Percentiles rank a stretch among this genome's conserved stretches.
Evolutionary conservation across 2,797 vertebrate species (phyloP).

Genomic region (Rachycentron canadum): DNA sequence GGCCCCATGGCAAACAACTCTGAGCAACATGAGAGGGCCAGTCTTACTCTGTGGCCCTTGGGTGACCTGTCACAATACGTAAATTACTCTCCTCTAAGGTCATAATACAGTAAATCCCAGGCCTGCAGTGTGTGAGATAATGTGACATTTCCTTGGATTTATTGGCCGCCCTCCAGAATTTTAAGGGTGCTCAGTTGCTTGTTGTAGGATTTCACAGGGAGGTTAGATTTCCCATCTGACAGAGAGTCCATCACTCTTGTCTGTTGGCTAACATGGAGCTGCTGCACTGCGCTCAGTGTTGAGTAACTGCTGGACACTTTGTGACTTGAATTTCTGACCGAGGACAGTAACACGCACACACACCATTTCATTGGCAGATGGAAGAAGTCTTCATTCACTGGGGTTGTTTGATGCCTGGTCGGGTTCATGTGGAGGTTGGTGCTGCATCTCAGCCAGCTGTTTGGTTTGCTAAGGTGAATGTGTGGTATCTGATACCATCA

Average conservation of each 20-base stretch:
- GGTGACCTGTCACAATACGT: background rate
- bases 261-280: background rate
- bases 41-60: background rate
- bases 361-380: background rate
- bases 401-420: background rate
- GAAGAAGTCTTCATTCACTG: background rate
- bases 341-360: background rate
- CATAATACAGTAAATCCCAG: conserved; percentile 11
- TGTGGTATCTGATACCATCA: background rate
- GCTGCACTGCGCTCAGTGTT: background rate
- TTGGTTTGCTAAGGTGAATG: background rate
- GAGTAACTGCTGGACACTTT: background rate
- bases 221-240: background rate
- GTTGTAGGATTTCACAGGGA: background rate
- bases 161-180: background rate
- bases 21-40: conserved; percentile 43
- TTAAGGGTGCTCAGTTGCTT: background rate
- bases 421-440: background rate
- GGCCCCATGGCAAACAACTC: background rate
- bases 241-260: background rate
- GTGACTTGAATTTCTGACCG: background rate
- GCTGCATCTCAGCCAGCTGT: background rate
- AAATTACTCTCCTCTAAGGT: background rate
- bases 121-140: background rate
- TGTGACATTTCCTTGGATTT: conserved; percentile 8